These are phyloP conservation scores for Drosophila anomalata DNA, from an alignment of 2,888 invertebrate species.

Conservation along the genomic window DNA sequence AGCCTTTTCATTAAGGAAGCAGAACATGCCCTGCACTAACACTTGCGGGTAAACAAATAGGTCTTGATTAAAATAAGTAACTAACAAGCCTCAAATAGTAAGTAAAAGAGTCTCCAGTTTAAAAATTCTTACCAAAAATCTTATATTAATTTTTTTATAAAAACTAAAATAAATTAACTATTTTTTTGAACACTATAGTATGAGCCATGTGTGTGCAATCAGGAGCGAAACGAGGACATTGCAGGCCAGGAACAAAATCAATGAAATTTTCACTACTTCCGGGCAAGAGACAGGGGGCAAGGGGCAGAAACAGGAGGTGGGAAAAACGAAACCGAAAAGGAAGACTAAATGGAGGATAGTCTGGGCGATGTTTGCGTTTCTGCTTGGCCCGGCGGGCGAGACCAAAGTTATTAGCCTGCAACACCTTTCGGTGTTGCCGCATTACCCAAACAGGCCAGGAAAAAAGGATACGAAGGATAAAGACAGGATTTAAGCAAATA, in stretches of 20 bases:
- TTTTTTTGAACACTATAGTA: neutral
- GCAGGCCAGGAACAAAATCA: conserved; percentile 68
- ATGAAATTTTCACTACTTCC: conserved; percentile 78
- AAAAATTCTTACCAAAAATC: too few species aligned
- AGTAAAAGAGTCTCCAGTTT: neutral
- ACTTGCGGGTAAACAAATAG: neutral
- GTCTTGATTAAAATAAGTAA: neutral
- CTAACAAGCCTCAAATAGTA: too few species aligned
- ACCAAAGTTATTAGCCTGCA: conserved; percentile 70
- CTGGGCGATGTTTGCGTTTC: conserved; percentile 59
- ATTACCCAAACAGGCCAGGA: conserved; percentile 46
- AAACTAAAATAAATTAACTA: neutral
- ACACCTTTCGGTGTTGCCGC: conserved; percentile 68
- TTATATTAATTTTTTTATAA: neutral
- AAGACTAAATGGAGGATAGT: conserved; percentile 22
- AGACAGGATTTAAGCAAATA: conserved; percentile 48
- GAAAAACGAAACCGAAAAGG: conserved; percentile 1
- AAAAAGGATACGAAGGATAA: conserved; percentile 7
- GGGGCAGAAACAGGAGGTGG: neutral
- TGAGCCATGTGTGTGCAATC: conserved; percentile 38
- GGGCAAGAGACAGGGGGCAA: conserved; percentile 20
- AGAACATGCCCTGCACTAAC: conserved; percentile 19
- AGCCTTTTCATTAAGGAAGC: conserved; percentile 60
- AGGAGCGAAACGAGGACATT: conserved; percentile 68
- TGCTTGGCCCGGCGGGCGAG: conserved; percentile 51